Evolutionary conservation across 2,797 vertebrate genomes (phyloP), one percentile per base, ranked within the genome.

Genomic region (Rousettus madagascariensis): DNA sequence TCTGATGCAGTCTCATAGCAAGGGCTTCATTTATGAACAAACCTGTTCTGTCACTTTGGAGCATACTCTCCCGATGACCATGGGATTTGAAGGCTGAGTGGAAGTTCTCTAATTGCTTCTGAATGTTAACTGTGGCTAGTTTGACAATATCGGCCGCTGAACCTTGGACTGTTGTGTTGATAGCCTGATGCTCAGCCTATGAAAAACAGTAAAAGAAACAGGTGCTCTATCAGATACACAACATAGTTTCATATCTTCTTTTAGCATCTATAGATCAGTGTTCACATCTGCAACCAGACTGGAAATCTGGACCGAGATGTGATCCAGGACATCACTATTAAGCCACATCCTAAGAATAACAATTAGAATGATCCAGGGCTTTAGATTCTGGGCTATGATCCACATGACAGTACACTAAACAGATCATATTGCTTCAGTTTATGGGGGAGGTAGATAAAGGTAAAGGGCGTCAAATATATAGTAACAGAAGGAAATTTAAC

Each of bases 61-160:
- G 89, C 65, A 88, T 91, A 66, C 97, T 83, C 69, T 97, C 97
- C 75, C 98, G 65, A 93, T 99, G 99, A 77, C 98, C 98, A 26
- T 99, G 99, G 75, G 99, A 99, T 74, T 96, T 98, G 22, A 98
- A 98, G 11, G 97, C 97, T 10, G 98, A 94, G 6, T 98, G 98
- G 74, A 99, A 99, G 5, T 97, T 96, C 95, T 98, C 98, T 49
- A 99, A 97, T 19, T 98, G 98, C 55, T 97, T 99, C 98, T 99
- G 99, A 96, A 99, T 99, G 97, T 99, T 99, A 91, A 99, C 99
- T 0, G 99, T 99, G 72, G 99, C 99, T 17, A 98, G 98, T 98
- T 99, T 99, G n/a, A 99, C 99, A 26, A 99, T 99, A 97, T 99
- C 99, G 7, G 99, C 99, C 0, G 99, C 99, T 19, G 99, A 99